Base-by-base conservation (phyloP, 2,797 vertebrate genomes). In the Sternarchorhynchus goeldii region DNA sequence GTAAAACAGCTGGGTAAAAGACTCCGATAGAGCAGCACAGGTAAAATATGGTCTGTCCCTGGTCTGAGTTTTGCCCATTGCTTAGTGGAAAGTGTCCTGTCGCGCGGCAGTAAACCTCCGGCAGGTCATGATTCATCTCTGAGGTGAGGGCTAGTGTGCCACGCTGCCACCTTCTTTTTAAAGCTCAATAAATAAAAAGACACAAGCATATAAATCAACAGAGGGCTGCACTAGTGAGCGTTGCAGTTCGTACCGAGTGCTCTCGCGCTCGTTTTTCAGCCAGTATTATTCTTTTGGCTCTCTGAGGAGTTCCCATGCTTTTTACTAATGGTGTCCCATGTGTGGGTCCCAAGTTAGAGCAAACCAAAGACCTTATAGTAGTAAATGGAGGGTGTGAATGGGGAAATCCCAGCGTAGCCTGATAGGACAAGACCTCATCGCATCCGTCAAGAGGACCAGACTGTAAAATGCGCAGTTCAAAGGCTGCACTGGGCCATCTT, bases 241-340 rank as follows among this genome's bases (percentile, higher is more conserved):
- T 31, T 1, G 57, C 10, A 63, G 56, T 45, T 85, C 85, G 87
- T 83, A 86, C 89, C 90, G 89, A 89, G 86, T 14, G 84, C 79
- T 89, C 88, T 88, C 89, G 90, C 86, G 88, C 90, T 91, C 89
- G 87, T 83, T 81, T 50, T 88, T 88, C 89, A 91, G 91, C 91
- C 90, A 90, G 90, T 91, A 91, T 92, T 91, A 90, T 91, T 88
- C 88, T 78, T n/a, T 73, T 56, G 82, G 86, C 86, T 90, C 90
- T 91, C 86, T 0, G 83, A 85, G 89, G 90, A 90, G 84, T 87
- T 89, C 77, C 78, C 77, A 66, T 85, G 82, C 85, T 90, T 90
- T 25, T 91, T 88, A 87, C 88, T 91, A 90, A 92, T 89, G 87
- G 88, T 88, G 80, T 50, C 83, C 83, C 21, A 86, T 80, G 36